A percentile compares a stretch with the other conserved stretches of the same genome.
Evolutionary conservation across 2,797 vertebrate genomes (phyloP).

Genomic region (Trematomus bernacchii): DNA sequence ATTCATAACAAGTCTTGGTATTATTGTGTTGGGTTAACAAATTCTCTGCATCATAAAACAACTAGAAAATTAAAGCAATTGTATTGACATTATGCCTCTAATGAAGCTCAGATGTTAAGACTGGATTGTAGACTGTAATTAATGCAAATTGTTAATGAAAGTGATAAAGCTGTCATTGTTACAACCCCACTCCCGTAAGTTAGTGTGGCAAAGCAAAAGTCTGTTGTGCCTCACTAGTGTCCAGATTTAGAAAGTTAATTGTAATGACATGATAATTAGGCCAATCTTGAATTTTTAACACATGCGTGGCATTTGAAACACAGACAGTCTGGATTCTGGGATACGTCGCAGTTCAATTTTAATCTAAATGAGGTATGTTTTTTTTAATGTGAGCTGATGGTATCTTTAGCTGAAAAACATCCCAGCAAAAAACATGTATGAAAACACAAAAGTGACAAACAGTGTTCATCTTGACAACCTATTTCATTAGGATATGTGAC

Average conservation of each 20-base stretch:
- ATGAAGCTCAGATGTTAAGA: slow-evolving; percentile 18
- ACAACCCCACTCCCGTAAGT: slow-evolving; percentile 45
- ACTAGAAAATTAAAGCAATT: neutral
- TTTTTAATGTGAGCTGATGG: neutral
- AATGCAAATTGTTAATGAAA: slow-evolving; percentile 50
- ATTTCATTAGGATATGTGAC: neutral
- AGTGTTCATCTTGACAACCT: neutral
- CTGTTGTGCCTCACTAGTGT: slow-evolving; percentile 49
- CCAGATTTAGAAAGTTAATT: slow-evolving; percentile 20
- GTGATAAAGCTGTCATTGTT: slow-evolving; percentile 55
- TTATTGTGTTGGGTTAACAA: neutral
- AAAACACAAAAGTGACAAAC: neutral
- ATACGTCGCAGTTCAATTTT: neutral
- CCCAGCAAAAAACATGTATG: neutral
- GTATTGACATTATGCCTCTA: slow-evolving; percentile 10
- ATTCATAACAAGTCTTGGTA: neutral
- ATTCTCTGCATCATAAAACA: neutral
- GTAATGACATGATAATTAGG: slow-evolving; percentile 37
- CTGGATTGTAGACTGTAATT: slow-evolving; percentile 47
- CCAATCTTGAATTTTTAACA: slow-evolving; percentile 8
- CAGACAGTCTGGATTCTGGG: neutral
- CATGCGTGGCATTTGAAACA: slow-evolving; percentile 5
- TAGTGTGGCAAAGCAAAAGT: slow-evolving; percentile 43
- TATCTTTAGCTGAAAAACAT: slow-evolving; percentile 1
- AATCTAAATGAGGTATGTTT: neutral